Conservation (phyloP, 2,113 vertebrate genomes). For the Tonatia bakeri region DNA sequence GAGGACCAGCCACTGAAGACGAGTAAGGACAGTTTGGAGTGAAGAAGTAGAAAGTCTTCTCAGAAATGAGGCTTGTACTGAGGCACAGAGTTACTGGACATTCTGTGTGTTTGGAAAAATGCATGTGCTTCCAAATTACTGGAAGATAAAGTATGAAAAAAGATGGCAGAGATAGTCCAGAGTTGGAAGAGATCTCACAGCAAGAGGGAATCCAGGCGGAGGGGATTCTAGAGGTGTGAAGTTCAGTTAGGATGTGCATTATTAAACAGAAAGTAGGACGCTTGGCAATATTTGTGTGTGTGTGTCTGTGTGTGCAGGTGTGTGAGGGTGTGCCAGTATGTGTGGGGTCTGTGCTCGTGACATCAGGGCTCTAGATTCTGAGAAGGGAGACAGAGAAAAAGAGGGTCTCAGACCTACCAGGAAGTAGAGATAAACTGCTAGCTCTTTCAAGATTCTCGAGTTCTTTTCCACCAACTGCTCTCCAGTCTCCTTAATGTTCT, state of each 20-base stretch:
- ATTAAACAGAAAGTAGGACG: background rate
- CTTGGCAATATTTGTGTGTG: background rate
- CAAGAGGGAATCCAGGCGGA: background rate
- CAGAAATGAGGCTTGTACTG: background rate
- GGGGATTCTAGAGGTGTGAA: background rate
- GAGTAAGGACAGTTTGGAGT: background rate
- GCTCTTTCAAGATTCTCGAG: background rate
- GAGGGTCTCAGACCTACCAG: background rate
- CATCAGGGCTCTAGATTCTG: background rate
- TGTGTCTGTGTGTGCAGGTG: background rate
- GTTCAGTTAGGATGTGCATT: background rate
- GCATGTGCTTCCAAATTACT: background rate
- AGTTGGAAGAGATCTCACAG: background rate
- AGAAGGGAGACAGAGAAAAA: background rate
- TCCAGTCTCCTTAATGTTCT: background rate
- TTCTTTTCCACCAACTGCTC: background rate
- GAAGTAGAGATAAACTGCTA: background rate
- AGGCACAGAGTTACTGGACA: background rate
- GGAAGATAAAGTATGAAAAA: background rate
- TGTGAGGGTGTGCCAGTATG: background rate
- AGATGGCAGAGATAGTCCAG: background rate
- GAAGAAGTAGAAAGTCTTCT: background rate
- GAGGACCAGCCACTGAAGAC: background rate
- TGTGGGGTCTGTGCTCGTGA: too few relatives aligned
- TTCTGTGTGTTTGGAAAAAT: background rate